Evolutionary conservation across 2,888 invertebrate genomes (phyloP), one percentile per base, ranked within the genome.

Genomic region (Piscicola geometra): DNA sequence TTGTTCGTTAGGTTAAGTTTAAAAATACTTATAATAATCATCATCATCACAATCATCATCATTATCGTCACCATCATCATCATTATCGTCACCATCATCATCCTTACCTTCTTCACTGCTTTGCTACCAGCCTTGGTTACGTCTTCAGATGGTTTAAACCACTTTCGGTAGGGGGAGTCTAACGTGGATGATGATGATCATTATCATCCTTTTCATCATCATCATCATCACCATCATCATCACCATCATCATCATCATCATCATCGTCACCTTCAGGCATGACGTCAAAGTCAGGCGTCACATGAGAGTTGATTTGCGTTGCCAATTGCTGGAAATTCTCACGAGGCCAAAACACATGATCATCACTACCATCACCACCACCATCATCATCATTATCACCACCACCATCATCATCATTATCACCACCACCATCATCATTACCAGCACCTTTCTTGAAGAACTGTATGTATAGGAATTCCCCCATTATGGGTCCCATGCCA

Each of bases 401-500:
- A 41, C 36, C n/a, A 70, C 36, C 9, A 41, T 28, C 1, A 56
- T 25, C 28, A 21, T n/a, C n/a, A n/a, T n/a, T n/a, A n/a, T n/a
- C n/a, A n/a, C n/a, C n/a, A n/a, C n/a, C 12, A 28, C 25, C 12
- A 66, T 21, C 18, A 15, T 28, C 12, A 18, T 18, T 25, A 66
- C 18, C n/a, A n/a, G n/a, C n/a, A n/a, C n/a, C n/a, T n/a, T n/a
- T n/a, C 5, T 68, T 41, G 78, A 81, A 83, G 79, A 83, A 83
- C 28, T 83, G 78, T 69, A 84, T 82, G 76, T 81, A 85, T 28
- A 85, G 78, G 77, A 83, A 84, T 76, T 84, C 84, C 72, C 83
- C 82, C 79, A 84, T 83, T 30, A 85, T 82, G 5, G 84, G 84
- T 18, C 85, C 84, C 83, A 84, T 84, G 15, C 83, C 80, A 3